Evolutionary conservation across 1,140 invertebrate species (phyloP), one percentile per base, ranked within the genome.

Genomic region (Drosophila kanapiae): DNA sequence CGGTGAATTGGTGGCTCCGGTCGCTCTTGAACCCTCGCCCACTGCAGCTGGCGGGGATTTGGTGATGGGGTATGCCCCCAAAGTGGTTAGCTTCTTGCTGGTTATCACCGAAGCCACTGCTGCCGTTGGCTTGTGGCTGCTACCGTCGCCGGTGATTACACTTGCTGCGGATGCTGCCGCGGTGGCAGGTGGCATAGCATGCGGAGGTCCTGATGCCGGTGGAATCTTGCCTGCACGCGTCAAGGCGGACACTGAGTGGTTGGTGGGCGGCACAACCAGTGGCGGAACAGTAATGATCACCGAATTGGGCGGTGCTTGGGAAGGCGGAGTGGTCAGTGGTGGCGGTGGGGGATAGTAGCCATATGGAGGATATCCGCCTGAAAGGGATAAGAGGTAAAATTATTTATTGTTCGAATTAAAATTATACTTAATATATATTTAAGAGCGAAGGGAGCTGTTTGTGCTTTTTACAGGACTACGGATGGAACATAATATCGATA

Each of bases 311-410:
- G 82, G 74, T 18, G 71, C 53, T 51, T 83, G 86, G 10, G 83
- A 68, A 10, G 91, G 54, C 38, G 84, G 75, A n/a, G 91, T 91
- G 35, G 64, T 62, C 57, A 92, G 56, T 42, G 90, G 82, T 8
- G 85, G 90, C 7, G 84, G 90, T 29, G 91, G 86, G 53, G 91
- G 87, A 79, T 92, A 92, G 18, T 91, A 92, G 16, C 91, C 91
- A 61, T 91, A 92, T 0, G 91, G 86, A 54, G 91, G 70, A 78
- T 91, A 92, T 11, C 78, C 72, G 33, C 91, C 91, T 92, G 29
- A 47, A 57, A 31, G 11, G 6, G 4, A 49, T 0, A 31, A 8
- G 1, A 1, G 9, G 1, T 31, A 31, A 4, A 6, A 6, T 31
- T 31, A 6, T 23, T 23, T 23, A 23, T 23, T 23, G 23, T 23